phyloP scores from a whole-genome alignment of 2,113 vertebrate genomes.

The Rhineura floridana region DNA sequence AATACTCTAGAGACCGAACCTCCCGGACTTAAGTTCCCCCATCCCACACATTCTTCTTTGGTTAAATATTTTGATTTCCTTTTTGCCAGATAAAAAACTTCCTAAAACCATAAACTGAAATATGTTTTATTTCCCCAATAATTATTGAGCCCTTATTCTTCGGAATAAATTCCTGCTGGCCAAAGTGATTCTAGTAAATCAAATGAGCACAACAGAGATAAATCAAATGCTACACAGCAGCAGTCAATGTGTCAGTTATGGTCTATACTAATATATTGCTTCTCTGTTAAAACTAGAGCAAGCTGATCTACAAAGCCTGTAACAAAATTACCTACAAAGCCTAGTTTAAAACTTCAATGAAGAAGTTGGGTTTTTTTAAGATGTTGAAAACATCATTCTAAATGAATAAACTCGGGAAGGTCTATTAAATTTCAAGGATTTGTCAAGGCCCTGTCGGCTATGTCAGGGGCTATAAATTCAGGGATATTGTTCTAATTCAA shows the following conservation, averaged over 20 bases:
- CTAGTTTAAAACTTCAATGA: not conserved
- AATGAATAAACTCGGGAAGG: not conserved
- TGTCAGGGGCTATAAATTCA: not conserved
- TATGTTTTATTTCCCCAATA: not conserved
- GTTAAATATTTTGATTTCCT: not conserved
- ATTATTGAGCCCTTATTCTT: conserved; percentile 24
- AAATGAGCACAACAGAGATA: conserved; percentile 20
- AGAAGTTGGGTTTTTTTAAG: not conserved
- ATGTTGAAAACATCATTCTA: not conserved
- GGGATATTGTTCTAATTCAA: not conserved
- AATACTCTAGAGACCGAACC: not conserved
- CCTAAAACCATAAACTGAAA: not conserved
- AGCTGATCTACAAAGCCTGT: not conserved
- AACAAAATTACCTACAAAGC: not conserved
- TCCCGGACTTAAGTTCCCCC: not conserved
- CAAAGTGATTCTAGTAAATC: conserved; percentile 12
- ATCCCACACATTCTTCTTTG: not conserved
- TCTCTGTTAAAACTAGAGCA: not conserved
- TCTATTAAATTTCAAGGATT: not conserved
- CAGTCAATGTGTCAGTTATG: conserved; percentile 18
- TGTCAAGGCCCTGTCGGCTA: not conserved
- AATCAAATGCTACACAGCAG: not conserved
- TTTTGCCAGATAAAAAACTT: conserved; percentile 28
- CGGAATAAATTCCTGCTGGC: not conserved
- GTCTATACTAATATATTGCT: not conserved